Evolutionary conservation across 2,797 vertebrate genomes (phyloP), one percentile per base, ranked within the genome.

Genomic region (Tamandua tetradactyla): DNA sequence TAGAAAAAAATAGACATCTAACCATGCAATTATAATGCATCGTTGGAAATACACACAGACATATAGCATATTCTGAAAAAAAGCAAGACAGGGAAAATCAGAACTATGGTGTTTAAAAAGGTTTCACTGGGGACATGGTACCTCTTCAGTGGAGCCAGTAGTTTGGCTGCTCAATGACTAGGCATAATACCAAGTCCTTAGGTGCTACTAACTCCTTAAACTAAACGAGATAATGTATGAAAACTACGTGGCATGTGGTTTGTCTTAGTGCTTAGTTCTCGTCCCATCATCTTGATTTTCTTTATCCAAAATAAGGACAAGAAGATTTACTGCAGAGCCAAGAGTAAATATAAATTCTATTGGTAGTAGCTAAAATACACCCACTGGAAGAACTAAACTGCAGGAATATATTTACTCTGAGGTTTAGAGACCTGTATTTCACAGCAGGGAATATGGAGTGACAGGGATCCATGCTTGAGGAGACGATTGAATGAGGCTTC

Each of bases 381-480:
- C 62, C 13, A 9, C 5, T 7, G 3, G 42, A 78, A 40, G 18
- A 59, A 30, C 15, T 7, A 7, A 61, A 61, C 2, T 18, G 3
- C 8, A 30, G 20, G 30, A 9, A 23, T 64, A 64, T n/a, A 20
- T 18, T 13, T 42, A 11, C 32, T 2, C 32, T 52, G 20, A 3
- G 12, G 1, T 32, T 5, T 13, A 59, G 80, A 55, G 12, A 59
- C 13, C n/a, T 52, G 30, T 42, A 20, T 5, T 27, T 6, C 14
- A 23, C 37, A 74, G 35, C 14, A 32, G 47, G 15, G 44, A 57
- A n/a, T 52, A 2, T 17, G 64, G 64, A 27, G 44, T 1, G 20
- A 52, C 12, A 1, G 4, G 15, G 22, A 3, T 10, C 1, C 7
- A 0, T 25, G 23, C 11, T 20, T 14, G 7, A 6, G 20, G 83